Percentiles rank a stretch among this genome's conserved stretches.
phyloP scores from a whole-genome alignment of 2,888 invertebrate genomes.

The Pristionchus fissidentatus region DNA sequence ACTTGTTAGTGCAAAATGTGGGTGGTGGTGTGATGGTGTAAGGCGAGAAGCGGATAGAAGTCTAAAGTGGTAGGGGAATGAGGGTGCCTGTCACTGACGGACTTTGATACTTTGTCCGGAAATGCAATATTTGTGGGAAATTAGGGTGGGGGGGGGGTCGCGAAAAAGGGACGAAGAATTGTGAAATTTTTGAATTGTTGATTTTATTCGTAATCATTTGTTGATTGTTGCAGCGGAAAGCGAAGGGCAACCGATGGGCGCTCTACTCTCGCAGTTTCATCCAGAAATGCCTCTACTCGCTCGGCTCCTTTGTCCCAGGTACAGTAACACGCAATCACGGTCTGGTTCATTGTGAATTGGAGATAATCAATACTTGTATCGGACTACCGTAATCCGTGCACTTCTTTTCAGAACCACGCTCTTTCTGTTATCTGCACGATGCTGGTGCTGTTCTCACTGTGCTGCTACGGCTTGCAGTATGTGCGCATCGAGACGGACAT shows the following conservation, averaged over 20 bases:
- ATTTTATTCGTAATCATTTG: background rate
- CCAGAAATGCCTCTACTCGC: conserved; percentile 60
- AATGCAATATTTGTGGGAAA: too few species aligned
- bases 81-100: too few species aligned
- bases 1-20: too few species aligned
- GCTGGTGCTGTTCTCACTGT: conserved; percentile 82
- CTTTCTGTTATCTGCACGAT: conserved; percentile 82
- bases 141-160: background rate
- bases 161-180: background rate
- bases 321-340: background rate
- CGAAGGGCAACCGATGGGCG: conserved; percentile 66
- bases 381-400: background rate
- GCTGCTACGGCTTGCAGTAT: conserved; percentile 93
- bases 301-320: conserved; percentile 56
- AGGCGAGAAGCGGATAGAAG: too few species aligned
- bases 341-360: too few species aligned
- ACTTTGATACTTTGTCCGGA: too few species aligned
- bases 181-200: background rate
- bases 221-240: conserved; percentile 30
- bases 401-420: conserved; percentile 64
- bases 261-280: conserved; percentile 70
- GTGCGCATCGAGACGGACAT: conserved; percentile 93
- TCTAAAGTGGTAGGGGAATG: too few species aligned
- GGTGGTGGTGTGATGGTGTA: too few species aligned
- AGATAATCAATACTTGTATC: conserved; percentile 51